A percentile compares a stretch with the other conserved stretches of the same genome.
Conservation (phyloP, 2,797 vertebrate species). For the Catamblyrhynchus diadema region DNA sequence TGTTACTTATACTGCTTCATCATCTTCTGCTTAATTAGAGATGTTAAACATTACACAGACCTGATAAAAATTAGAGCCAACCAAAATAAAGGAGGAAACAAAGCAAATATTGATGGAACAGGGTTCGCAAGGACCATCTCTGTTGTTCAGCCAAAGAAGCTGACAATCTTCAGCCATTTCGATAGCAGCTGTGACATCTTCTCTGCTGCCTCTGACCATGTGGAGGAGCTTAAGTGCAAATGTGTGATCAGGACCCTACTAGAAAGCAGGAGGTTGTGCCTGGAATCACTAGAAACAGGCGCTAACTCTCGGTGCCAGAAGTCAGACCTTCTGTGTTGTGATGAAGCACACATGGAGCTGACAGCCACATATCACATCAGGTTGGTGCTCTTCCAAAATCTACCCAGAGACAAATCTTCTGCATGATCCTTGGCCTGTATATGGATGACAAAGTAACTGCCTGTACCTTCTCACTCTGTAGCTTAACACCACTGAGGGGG, state of each 20-base stretch:
- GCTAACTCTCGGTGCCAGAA: not conserved
- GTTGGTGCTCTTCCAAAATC: not conserved
- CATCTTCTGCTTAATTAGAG: not conserved
- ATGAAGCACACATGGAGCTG: not conserved
- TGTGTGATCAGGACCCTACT: not conserved
- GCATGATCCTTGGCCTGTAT: not conserved
- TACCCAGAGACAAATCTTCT: not conserved
- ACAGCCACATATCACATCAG: rapidly evolving
- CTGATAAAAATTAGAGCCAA: not conserved
- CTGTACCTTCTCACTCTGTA: not conserved
- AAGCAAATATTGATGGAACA: conserved; percentile 21
- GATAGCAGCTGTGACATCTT: not conserved
- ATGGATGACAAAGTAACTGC: not conserved
- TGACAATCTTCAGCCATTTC: not conserved
- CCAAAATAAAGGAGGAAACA: not conserved
- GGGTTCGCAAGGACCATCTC: not conserved
- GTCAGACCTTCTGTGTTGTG: not conserved
- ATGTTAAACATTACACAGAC: conserved; percentile 40
- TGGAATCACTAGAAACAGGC: not conserved
- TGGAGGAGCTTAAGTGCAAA: not conserved
- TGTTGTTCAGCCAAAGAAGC: not conserved
- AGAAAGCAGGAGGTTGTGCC: not conserved
- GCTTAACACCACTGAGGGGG: not conserved
- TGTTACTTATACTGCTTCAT: conserved; percentile 1
- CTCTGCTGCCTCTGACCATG: not conserved